phyloP scores from a whole-genome alignment of 2,888 invertebrate species.

The Balanococcus diminutus region DNA sequence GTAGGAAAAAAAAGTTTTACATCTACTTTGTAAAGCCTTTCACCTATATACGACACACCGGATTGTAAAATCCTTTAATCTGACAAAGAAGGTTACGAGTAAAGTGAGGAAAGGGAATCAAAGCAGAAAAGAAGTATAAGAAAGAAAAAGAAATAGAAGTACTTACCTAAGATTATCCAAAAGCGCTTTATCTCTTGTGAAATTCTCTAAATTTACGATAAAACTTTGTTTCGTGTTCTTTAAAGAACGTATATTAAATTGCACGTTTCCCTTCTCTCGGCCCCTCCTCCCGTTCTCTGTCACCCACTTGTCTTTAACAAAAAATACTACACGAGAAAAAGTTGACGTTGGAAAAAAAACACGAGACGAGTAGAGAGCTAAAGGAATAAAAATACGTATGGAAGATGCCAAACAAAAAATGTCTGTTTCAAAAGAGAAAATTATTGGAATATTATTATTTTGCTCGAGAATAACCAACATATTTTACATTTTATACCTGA shows the following conservation, averaged over 20 bases:
- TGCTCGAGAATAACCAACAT: neutral
- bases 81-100: constrained; percentile 36
- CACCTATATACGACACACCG: constrained; percentile 44
- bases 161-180: constrained; percentile 46
- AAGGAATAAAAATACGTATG: constrained; percentile 1
- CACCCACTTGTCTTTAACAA: no score
- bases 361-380: neutral
- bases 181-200: constrained; percentile 54
- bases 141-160: constrained; percentile 18
- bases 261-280: neutral
- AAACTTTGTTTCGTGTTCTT: constrained; percentile 53
- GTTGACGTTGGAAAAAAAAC: neutral
- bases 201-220: constrained; percentile 53
- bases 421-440: constrained; percentile 44
- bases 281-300: neutral
- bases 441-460: constrained; percentile 19
- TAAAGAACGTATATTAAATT: constrained; percentile 50
- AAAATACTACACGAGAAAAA: constrained; percentile 28
- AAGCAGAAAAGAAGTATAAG: constrained; percentile 11
- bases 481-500: neutral
- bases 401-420: constrained; percentile 29
- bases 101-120: constrained; percentile 18
- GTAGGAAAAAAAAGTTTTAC: constrained; percentile 21
- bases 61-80: constrained; percentile 44
- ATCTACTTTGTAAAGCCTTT: constrained; percentile 34